Conservation (phyloP, 2,113 vertebrate species). For the Cygnus buccinator region DNA sequence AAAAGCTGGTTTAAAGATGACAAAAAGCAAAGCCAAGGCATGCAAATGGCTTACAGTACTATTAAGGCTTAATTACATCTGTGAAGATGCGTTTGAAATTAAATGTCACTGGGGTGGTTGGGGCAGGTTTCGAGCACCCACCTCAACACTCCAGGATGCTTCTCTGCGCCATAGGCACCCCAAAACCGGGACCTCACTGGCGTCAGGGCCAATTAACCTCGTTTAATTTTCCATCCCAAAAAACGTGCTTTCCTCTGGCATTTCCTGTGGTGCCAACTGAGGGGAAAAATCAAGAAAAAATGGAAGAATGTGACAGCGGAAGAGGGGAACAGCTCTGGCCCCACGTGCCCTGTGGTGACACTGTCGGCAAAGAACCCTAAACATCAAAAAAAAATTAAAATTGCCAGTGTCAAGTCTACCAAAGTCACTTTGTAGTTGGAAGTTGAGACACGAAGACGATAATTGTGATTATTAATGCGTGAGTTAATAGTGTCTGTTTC, state of each 20-base stretch:
- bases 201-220: background rate
- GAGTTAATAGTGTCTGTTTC: too few species aligned
- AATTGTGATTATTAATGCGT: background rate
- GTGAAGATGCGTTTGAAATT: background rate
- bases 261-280: too few species aligned
- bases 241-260: background rate
- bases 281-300: too few species aligned
- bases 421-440: too few species aligned
- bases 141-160: background rate
- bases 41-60: background rate
- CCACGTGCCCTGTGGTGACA: too few species aligned
- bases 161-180: too few species aligned
- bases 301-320: too few species aligned
- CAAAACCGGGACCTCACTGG: rapidly evolving
- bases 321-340: too few species aligned
- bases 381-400: too few species aligned
- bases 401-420: too few species aligned
- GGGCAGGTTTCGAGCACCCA: background rate
- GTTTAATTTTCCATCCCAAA: background rate
- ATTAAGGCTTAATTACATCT: background rate
- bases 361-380: too few species aligned
- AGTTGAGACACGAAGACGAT: too few species aligned
- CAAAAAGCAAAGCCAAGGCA: background rate
- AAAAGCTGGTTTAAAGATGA: background rate
- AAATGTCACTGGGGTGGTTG: background rate